Conservation (phyloP, 2,797 vertebrate genomes). For the Onychomys arenicola region DNA sequence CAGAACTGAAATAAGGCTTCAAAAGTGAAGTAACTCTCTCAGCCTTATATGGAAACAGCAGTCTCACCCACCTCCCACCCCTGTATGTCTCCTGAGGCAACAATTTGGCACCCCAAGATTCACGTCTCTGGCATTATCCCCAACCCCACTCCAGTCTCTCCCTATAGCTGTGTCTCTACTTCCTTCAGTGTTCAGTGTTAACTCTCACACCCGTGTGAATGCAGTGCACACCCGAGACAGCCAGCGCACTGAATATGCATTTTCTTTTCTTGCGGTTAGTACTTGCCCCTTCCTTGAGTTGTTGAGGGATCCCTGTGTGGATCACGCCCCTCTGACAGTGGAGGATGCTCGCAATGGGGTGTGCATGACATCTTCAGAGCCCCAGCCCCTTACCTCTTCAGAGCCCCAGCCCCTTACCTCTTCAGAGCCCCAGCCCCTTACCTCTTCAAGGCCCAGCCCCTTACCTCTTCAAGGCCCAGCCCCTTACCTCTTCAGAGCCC, state of each 20-base stretch:
- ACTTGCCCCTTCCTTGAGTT: neutral
- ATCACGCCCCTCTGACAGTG: neutral
- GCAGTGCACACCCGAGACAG: neutral
- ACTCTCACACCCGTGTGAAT: neutral
- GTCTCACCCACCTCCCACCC: neutral
- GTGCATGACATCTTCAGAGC: neutral
- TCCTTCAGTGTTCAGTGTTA: neutral
- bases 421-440: too few species aligned
- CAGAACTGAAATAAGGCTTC: neutral
- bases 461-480: too few species aligned
- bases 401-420: too few species aligned
- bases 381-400: too few species aligned
- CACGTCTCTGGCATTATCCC: neutral
- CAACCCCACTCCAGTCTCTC: neutral
- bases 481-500: neutral
- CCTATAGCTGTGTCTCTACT: rapidly evolving
- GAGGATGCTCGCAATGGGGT: neutral
- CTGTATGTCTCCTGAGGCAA: conserved; percentile 5
- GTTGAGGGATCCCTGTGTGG: neutral
- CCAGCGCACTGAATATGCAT: neutral
- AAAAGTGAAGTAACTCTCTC: neutral
- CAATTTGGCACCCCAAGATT: neutral
- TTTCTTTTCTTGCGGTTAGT: conserved; percentile 25
- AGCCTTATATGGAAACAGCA: conserved; percentile 7
- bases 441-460: too few species aligned